Evolutionary conservation across 2,113 vertebrate genomes (phyloP), one percentile per base, ranked within the genome.

Genomic region (Silurus glanis): DNA sequence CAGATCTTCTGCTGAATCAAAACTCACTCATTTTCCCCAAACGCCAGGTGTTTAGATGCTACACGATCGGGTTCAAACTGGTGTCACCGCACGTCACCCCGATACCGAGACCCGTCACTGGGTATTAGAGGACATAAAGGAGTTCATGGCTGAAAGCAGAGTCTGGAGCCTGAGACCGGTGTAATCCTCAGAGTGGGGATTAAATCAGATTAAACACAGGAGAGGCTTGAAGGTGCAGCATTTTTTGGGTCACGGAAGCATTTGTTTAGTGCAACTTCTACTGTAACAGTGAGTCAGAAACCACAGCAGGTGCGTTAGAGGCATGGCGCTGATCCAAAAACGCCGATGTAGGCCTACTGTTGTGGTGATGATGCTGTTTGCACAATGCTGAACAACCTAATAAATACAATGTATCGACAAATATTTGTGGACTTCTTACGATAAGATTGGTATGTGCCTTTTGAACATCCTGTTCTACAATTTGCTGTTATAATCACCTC

Each of bases 1-100:
- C 53, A 72, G 79, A 81, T 81, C 67, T 17, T 81, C 16, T 25
- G 19, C 61, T 80, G 64, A 85, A 67, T 56, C 84, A 9, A 37
- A 80, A n/a, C 45, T 56, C 51, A 5, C 16, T 28, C 21, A 8
- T 69, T 67, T 67, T 25, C 49, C 37, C 58, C 47, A 10, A 21
- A 61, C 13, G 10, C 28, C 25, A 83, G 6, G 53, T 45, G 64
- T n/a, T 72, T 47, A 45, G 21, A 51, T 19, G 80, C 9, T 23
- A 64, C 21, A n/a, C 12, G 66, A 64, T 28, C 51, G 72, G 74
- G 66, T 55, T 14, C 47, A 59, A 45, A 21, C 37, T 37, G 64
- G n/a, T 64, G 47, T 85, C 37, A 17, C n/a, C 9, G 55, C 53
- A 61, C 3, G 25, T 61, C 51, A 23, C 21, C 45, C 21, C 10